phyloP scores from a whole-genome alignment of 2,797 vertebrate species.

The Vireo griseus region DNA sequence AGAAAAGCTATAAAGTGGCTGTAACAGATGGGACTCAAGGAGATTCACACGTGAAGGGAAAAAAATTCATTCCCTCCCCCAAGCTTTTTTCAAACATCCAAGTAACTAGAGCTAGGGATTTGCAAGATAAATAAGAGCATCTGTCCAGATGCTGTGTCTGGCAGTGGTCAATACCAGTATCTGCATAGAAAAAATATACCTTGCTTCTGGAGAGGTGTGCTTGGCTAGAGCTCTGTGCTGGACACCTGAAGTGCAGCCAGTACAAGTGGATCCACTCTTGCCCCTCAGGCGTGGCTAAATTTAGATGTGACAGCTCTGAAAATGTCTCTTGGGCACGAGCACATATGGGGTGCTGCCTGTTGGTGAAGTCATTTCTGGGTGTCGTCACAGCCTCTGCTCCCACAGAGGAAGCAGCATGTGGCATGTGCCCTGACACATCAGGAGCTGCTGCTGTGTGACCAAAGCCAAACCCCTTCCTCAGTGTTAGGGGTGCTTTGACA shows the following conservation, averaged over 20 bases:
- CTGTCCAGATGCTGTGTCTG: not conserved
- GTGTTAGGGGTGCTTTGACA: not conserved
- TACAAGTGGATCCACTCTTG: not conserved
- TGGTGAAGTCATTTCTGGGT: not conserved
- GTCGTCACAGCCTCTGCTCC: not conserved
- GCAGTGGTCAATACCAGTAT: not conserved
- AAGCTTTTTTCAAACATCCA: not conserved
- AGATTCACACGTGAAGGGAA: not conserved
- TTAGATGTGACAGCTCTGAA: not conserved
- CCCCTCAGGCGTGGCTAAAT: not conserved
- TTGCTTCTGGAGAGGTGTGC: not conserved
- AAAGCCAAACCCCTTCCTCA: not conserved
- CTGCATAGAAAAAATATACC: not conserved
- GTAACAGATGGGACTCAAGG: not conserved
- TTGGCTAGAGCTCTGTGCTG: not conserved
- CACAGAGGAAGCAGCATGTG: not conserved
- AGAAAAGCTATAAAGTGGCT: not conserved
- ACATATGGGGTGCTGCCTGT: not conserved
- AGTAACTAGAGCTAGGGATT: not conserved
- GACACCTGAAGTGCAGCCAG: rapidly evolving
- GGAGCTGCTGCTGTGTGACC: not conserved
- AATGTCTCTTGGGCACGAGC: not conserved
- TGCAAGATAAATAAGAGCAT: not conserved
- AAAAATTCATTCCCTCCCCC: not conserved
- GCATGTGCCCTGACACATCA: not conserved